Percentiles rank a stretch among this genome's conserved stretches.
Evolutionary conservation across 1,140 invertebrate species (phyloP).

Genomic region (Diabrotica undecimpunctata): DNA sequence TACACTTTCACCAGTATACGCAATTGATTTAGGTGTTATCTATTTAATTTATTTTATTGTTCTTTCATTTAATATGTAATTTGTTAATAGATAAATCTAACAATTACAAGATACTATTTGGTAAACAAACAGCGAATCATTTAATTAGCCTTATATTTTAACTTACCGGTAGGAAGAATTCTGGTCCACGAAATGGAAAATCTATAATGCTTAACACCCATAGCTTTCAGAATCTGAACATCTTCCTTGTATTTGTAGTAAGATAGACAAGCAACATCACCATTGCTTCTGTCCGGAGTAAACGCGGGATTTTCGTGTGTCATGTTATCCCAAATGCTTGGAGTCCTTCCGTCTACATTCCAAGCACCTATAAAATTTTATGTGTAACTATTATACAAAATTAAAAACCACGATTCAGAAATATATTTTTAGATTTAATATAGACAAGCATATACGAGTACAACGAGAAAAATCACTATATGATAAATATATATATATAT

Average conservation of each 20-base stretch:
- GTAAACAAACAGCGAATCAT: too few relatives aligned
- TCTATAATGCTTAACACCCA: conserved; percentile 5
- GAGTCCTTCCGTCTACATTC: not conserved
- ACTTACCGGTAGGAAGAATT: conserved; percentile 10
- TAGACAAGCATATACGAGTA: too few relatives aligned
- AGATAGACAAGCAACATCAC: not conserved
- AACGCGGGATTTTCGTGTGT: not conserved
- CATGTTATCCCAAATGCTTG: conserved; percentile 5
- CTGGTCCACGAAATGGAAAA: conserved; percentile 10
- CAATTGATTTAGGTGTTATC: too few relatives aligned
- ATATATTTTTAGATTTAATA: not conserved
- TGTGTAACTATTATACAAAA: not conserved
- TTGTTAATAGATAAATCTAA: too few relatives aligned
- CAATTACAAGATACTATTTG: too few relatives aligned
- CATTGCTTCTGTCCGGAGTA: not conserved
- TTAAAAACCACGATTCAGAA: not conserved
- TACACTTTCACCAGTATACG: too few relatives aligned
- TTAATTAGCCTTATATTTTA: too few relatives aligned
- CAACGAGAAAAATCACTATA: too few relatives aligned
- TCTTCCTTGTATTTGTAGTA: conserved; percentile 18
- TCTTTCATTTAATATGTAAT: too few relatives aligned
- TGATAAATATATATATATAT: too few relatives aligned
- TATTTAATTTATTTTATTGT: too few relatives aligned
- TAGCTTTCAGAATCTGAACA: not conserved
- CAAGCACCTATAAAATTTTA: not conserved